These are phyloP conservation scores for Nipponia nippon DNA, from an alignment of 2,113 vertebrate genomes.

Conservation along the genomic window DNA sequence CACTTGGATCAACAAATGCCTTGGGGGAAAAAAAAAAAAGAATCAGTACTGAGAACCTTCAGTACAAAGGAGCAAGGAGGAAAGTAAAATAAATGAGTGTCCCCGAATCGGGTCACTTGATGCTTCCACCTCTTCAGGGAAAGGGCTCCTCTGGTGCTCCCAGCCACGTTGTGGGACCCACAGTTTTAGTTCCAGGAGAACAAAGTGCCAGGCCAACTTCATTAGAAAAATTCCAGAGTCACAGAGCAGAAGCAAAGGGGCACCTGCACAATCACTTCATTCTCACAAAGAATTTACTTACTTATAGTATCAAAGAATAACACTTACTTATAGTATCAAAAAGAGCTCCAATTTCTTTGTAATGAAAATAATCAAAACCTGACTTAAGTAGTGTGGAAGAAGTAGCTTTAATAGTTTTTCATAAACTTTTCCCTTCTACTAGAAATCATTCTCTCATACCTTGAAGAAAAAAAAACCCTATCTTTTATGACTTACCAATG, in stretches of 20 bases:
- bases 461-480: not conserved
- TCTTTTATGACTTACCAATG: not conserved
- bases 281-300: not conserved
- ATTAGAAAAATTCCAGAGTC: not conserved
- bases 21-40: not conserved
- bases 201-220: not conserved
- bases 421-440: not conserved
- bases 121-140: not conserved
- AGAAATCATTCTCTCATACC: not conserved
- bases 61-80: not conserved
- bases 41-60: not conserved
- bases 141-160: not conserved
- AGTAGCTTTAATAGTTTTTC: not conserved
- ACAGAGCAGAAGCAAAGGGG: not conserved
- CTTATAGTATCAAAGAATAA: not conserved
- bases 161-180: rapidly evolving
- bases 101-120: not conserved
- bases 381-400: not conserved
- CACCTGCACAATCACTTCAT: not conserved
- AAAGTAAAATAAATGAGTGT: not conserved
- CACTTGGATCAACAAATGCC: not conserved
- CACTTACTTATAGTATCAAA: not conserved
- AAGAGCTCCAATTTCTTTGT: not conserved
- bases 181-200: not conserved
- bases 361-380: not conserved